phyloP scores from a whole-genome alignment of 2,888 invertebrate species.

The Lepidocyrtinus sp. region DNA sequence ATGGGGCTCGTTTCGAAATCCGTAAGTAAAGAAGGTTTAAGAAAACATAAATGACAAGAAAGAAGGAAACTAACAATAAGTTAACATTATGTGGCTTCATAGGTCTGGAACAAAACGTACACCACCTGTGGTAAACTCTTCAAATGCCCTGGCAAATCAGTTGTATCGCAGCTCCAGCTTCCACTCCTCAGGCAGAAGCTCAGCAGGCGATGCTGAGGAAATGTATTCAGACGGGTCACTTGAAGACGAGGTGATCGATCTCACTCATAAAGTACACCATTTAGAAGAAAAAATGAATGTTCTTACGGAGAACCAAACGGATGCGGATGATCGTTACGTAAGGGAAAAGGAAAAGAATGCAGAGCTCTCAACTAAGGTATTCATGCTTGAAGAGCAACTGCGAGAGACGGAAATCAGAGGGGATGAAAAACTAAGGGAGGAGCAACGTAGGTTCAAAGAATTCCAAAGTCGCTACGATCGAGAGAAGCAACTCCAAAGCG shows the following conservation, averaged over 20 bases:
- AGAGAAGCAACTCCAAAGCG: conserved; percentile 84
- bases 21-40: conserved; percentile 60
- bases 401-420: conserved; percentile 85
- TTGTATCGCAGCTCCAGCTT: conserved; percentile 94
- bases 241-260: conserved; percentile 93
- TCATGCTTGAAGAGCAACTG: conserved; percentile 90
- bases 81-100: conserved; percentile 17
- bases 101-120: conserved; percentile 65
- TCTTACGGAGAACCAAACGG: conserved; percentile 88
- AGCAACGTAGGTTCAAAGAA: conserved; percentile 89
- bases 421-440: conserved; percentile 84
- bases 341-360: conserved; percentile 95
- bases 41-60: background rate
- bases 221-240: conserved; percentile 95
- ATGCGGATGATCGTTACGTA: conserved; percentile 89
- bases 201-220: conserved; percentile 94
- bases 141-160: conserved; percentile 80
- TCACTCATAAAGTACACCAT: conserved; percentile 85
- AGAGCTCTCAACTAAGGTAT: conserved; percentile 82
- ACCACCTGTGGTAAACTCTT: conserved; percentile 60
- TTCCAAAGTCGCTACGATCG: conserved; percentile 86
- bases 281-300: conserved; percentile 94
- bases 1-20: conserved; percentile 68
- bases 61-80: background rate
- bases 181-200: conserved; percentile 92